Evolutionary conservation across 2,113 vertebrate species (phyloP).

Genomic region (Pachyramphus minor): DNA sequence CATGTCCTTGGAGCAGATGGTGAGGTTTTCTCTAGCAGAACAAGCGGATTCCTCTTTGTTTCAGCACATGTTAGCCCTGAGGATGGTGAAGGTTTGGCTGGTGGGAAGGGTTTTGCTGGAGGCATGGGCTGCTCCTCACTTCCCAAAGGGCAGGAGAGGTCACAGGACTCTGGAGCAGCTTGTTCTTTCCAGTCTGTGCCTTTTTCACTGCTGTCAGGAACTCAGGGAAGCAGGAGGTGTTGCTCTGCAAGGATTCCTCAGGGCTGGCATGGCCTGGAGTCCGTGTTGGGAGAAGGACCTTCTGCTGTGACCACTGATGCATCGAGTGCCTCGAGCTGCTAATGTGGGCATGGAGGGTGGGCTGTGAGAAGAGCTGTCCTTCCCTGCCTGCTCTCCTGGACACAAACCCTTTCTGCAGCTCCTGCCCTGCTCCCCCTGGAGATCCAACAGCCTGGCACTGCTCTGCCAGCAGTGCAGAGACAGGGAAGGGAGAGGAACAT

Average conservation of each 20-base stretch:
- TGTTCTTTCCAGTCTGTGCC: background rate
- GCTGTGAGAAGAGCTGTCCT: background rate
- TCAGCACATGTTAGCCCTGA: background rate
- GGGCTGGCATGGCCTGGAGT: background rate
- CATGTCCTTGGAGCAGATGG: background rate
- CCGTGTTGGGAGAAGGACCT: background rate
- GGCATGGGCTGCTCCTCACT: background rate
- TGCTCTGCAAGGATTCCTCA: background rate
- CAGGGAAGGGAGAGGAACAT: accelerated
- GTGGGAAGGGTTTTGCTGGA: background rate
- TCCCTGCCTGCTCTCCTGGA: background rate
- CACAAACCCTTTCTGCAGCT: background rate
- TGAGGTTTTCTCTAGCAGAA: background rate
- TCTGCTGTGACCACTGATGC: background rate
- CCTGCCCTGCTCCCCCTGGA: background rate
- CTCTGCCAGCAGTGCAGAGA: background rate
- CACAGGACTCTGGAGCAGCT: background rate
- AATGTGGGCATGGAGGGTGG: background rate
- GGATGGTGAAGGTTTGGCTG: background rate
- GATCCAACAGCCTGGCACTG: background rate
- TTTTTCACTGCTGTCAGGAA: background rate
- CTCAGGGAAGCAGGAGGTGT: background rate
- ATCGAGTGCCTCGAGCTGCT: background rate
- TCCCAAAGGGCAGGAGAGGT: background rate
- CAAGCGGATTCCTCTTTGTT: background rate